Evolutionary conservation across 35 echinoderm and acorn worm species (phyloP), one percentile per base, ranked within the genome.

Genomic region (Ptychodera flava): DNA sequence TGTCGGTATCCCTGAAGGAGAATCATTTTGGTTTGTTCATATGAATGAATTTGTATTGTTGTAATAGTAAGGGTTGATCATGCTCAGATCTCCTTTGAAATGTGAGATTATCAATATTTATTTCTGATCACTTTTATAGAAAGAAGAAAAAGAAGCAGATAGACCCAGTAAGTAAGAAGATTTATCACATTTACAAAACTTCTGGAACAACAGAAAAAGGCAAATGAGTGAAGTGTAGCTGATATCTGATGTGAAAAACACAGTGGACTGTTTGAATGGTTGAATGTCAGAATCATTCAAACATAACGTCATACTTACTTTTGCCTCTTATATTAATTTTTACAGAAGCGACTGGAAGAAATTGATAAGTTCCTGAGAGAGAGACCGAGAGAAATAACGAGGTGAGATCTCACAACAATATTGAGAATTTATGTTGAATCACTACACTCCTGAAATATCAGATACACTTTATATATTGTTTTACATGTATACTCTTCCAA

Each of bases 141-240:
- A 93, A 97, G 86, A 97, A 87, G 86, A 96, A 93, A 34, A 94
- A 85, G 85, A 93, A 91, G 52, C 87, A 84, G 79, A 83, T 92
- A 75, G 92, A 97, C 87, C 95, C 95, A 31, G 95, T 97, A 85
- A 97, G 95, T 89, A 33, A 35, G n/a, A 36, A 29, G 28, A 14
- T 93, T 76, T 0, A 64, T 36, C 29, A 31, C 28, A 6, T 79
- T 79, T 28, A 79, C 29, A 1, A 53, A 78, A 64, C 38, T 75
- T 27, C 76, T 10, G 1, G 76, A 1, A 75, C 30, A 64, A 33
- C 31, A 1, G 28, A 2, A 77, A 32, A 27, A 28, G 16, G 33
- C 53, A 29, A 87, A 31, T 87, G 77, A 30, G 22, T 64, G 45
- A 64, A 64, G 22, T 64, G 45, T 64, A 12, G 22, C 45, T 12